Base-by-base conservation (phyloP, 2,888 invertebrate genomes). In the Dynastes hyllus region DNA sequence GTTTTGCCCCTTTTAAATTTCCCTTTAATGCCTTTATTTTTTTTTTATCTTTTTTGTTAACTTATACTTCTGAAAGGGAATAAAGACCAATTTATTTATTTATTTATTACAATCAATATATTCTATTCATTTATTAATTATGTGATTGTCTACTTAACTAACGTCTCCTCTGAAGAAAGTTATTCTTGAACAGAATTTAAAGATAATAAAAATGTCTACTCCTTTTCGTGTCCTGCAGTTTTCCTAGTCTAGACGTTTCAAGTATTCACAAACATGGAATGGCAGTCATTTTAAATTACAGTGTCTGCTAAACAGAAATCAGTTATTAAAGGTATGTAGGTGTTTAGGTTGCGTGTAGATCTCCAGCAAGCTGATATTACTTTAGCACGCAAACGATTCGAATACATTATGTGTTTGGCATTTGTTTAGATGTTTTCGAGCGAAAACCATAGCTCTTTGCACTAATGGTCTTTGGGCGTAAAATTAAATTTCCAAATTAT, bases 291-390 rank as follows among this genome's bases (percentile, higher is more conserved):
- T 63, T 63, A 63, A 63, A 63, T 63, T 63, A 63, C 27, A 63
- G 63, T 63, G 11, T 63, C 63, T 63, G 29, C 32, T 63, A 13
- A 29, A 63, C 63, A 29, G 9, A 63, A 63, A 63, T 63, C 29
- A 5, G 63, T 32, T 29, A 63, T 27, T 63, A 63, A 55, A 63
- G 63, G 63, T 11, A 63, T 63, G 63, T 63, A 63, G 63, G 63
- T 63, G 63, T 63, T 63, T 32, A 13, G 32, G 6, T 29, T 63
- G 63, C 63, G 63, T 63, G 63, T n/a, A 55, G 55, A 55, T 55
- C 16, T 11, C 55, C 32, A 29, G 13, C 9, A 1, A 27, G 63
- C 11, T 63, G 29, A 63, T 63, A 29, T 29, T 32, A 13, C 63
- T 63, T 63, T 13, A 32, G 63, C 63, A 63, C 63, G 29, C 29